Percentiles rank a stretch among this genome's conserved stretches.
Evolutionary conservation across 64 coral and sea anemone species (phyloP).

Genomic region (Platygyra sinensis): DNA sequence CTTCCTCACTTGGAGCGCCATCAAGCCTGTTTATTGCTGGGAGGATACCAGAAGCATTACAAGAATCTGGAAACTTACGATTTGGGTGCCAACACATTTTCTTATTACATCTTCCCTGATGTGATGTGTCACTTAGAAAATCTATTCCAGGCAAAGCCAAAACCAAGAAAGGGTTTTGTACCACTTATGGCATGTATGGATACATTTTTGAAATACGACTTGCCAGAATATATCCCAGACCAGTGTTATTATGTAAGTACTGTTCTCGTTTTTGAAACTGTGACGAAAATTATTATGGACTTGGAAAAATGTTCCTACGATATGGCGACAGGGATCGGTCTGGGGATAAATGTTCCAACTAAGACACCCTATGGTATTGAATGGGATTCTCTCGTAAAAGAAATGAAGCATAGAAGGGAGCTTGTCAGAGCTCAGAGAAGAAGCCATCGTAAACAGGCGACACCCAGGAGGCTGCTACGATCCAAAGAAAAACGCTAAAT

Average conservation of each 20-base stretch:
- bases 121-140: not conserved
- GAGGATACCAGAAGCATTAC: no score
- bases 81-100: not conserved
- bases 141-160: not conserved
- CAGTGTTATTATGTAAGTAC: not conserved
- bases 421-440: not conserved
- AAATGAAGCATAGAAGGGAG: not conserved
- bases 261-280: not conserved
- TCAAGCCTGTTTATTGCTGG: no score
- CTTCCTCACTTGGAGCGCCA: no score
- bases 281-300: not conserved
- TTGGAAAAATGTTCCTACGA: not conserved
- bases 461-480: no score
- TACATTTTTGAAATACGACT: not conserved
- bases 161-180: not conserved
- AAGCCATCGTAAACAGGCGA: no score
- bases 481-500: no score
- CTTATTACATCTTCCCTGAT: not conserved
- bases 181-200: not conserved
- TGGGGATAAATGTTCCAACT: not conserved
- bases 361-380: not conserved
- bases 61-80: not conserved
- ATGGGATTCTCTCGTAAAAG: not conserved
- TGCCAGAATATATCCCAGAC: not conserved
- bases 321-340: not conserved